Evolutionary conservation across 2,797 vertebrate species (phyloP).

Genomic region (Artibeus jamaicensis): DNA sequence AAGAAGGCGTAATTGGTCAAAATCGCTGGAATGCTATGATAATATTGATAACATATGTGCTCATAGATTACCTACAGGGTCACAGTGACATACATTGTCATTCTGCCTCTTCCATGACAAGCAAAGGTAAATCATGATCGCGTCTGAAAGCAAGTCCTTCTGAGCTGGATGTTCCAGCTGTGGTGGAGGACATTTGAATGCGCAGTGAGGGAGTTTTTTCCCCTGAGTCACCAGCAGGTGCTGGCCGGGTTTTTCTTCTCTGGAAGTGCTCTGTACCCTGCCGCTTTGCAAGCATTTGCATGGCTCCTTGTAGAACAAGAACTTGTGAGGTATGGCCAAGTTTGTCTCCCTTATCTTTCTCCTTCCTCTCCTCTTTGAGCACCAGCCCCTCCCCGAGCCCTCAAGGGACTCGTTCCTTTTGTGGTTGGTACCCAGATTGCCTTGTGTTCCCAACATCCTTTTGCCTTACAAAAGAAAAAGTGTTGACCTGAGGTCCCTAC

Average conservation of each 20-base stretch:
- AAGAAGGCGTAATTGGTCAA: neutral
- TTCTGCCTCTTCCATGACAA: neutral
- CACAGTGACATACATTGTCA: neutral
- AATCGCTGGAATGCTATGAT: neutral
- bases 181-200: neutral
- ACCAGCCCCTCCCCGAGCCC: neutral
- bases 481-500: neutral
- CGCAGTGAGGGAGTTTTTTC: neutral
- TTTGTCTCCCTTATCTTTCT: neutral
- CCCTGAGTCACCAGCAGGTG: neutral
- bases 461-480: neutral
- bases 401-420: neutral
- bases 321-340: too few species aligned
- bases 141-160: neutral
- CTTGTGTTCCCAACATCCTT: neutral
- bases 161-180: neutral
- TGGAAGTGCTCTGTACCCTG: neutral
- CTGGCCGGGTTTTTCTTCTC: neutral
- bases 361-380: neutral
- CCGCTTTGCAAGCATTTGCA: neutral
- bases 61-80: neutral
- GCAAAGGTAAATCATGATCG: neutral
- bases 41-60: neutral
- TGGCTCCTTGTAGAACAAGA: neutral
- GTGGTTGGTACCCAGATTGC: neutral